Evolutionary conservation across 2,113 vertebrate species (phyloP), one percentile per base, ranked within the genome.

Genomic region (Corythoichthys haematopterus): DNA sequence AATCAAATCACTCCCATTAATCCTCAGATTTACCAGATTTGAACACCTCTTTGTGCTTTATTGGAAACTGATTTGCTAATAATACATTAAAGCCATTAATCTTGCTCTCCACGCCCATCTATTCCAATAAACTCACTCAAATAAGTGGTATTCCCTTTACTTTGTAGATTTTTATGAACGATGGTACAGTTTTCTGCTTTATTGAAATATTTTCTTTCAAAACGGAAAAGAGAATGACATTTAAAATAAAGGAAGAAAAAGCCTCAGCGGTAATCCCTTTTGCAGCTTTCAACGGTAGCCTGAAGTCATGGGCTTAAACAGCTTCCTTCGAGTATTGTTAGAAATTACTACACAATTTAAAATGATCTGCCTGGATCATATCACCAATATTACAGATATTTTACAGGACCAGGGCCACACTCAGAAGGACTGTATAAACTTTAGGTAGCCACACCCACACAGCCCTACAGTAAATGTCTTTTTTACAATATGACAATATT

Each of bases 11-110:
- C 75, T 55, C 52, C 80, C 75, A 85, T 84, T 81, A 84, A 74
- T 60, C 60, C 59, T 76, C 57, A 9, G 66, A 57, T 72, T 59
- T 72, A 81, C 79, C 79, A 67, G 77, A 73, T 86, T 76, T 69
- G 47, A 73, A 82, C 85, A 87, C 88, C 85, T 86, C 70, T 83
- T 66, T 68, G 71, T 78, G 80, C 79, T 90, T 91, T 91, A 90
- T 91, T 90, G 80, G 86, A 87, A 82, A 80, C 79, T 81, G 74
- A 90, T 85, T 90, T 89, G 89, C 89, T 89, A 90, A 91, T 77
- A 86, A 87, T 88, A 88, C 87, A 82, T 72, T 80, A 68, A 78
- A 81, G 74, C 74, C 74, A 85, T 86, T 87, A 83, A 87, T 89
- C 77, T 79, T 85, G 75, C 68, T 80, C 78, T 83, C 73, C 81